Evolutionary conservation across 2,888 invertebrate genomes (phyloP), one percentile per base, ranked within the genome.

Genomic region (Brachylomia viminalis): DNA sequence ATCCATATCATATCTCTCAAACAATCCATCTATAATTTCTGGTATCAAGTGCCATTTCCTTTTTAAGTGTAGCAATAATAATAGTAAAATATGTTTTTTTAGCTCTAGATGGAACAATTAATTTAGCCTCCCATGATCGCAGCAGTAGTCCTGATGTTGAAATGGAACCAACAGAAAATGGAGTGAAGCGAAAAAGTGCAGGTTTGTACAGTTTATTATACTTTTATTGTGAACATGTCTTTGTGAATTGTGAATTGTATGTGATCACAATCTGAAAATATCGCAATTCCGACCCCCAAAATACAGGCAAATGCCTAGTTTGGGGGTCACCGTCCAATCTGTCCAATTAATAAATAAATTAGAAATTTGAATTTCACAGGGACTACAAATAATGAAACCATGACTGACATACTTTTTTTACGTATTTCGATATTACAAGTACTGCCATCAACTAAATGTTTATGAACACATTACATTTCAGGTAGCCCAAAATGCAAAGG

Each of bases 401-500:
- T 4, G 11, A 33, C 5, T 33, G 4, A 33, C 20, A 15, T 30
- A 10, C 20, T 56, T 7, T 56, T 20, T 33, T 59, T 33, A 11
- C 0, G 5, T 20, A 20, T 20, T 13, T 20, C 20, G 5, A 59
- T 30, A 27, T 30, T 30, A 30, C 30, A 30, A 30, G 4, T 58
- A 6, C 27, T 59, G 33, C 33, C 33, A 59, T 33, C 11, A 23
- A 11, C 33, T 20, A 10, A 33, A 59, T 5, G 1, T 17, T 30
- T 1, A 20, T 59, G 11, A 59, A 33, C 20, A 20, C 5, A 33
- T 33, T 20, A 33, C 6, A 23, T 38, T 67, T 17, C 10, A 83
- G 82, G n/a, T 1, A 79, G n/a, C n/a, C 3, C 68, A 71, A 69
- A 62, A 67, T 67, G 70, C 11, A 68, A 64, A 54, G 59, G 20